phyloP scores from a whole-genome alignment of 2,888 invertebrate genomes.

The Scelioninae gen. 2 region DNA sequence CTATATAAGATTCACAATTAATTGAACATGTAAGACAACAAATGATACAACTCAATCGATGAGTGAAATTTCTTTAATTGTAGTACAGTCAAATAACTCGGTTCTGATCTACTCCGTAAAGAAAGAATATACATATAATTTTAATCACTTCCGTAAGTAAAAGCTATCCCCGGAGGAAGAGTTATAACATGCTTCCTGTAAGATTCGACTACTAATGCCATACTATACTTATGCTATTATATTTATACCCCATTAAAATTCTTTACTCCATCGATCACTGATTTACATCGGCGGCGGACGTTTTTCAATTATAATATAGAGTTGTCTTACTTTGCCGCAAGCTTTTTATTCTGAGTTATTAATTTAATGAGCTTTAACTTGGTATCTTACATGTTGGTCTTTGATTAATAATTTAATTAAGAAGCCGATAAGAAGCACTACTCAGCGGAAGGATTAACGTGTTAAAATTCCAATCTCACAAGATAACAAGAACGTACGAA shows the following conservation, averaged over 20 bases:
- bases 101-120: constrained; percentile 23
- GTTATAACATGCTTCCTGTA: constrained; percentile 27
- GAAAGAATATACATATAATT: constrained; percentile 28
- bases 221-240: neutral
- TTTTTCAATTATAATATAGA: constrained; percentile 8
- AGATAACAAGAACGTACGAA: too few relatives aligned
- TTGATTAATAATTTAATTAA: too few relatives aligned
- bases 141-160: constrained; percentile 36
- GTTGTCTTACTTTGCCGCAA: too few relatives aligned
- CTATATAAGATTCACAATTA: too few relatives aligned
- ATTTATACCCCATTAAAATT: constrained; percentile 36
- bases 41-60: too few relatives aligned
- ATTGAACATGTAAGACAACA: too few relatives aligned
- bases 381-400: too few relatives aligned
- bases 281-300: neutral
- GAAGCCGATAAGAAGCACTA: too few relatives aligned
- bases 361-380: too few relatives aligned
- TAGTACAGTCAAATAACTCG: constrained; percentile 23
- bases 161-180: constrained; percentile 31
- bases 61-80: constrained; percentile 13
- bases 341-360: too few relatives aligned
- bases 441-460: too few relatives aligned
- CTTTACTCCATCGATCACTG: constrained; percentile 17
- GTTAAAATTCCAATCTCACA: too few relatives aligned
- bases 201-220: constrained; percentile 31